phyloP scores from a whole-genome alignment of 2,888 invertebrate genomes.

The Ypsolopha scabrella region DNA sequence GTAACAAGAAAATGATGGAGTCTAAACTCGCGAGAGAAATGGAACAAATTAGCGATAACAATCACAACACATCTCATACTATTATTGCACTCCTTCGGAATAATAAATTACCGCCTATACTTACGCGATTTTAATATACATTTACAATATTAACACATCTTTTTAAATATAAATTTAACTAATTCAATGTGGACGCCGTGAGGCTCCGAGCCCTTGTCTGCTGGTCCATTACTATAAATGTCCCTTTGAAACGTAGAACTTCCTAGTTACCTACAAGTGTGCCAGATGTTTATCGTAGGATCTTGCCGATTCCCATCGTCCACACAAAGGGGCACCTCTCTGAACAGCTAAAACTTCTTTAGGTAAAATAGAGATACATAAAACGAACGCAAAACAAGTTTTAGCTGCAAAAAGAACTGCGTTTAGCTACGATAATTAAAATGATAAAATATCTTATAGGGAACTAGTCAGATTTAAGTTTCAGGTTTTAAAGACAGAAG shows the following conservation, averaged over 20 bases:
- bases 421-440: not conserved
- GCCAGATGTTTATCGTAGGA: conserved; percentile 10
- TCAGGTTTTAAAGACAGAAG: conserved; percentile 18
- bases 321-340: not conserved
- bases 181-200: conserved; percentile 51
- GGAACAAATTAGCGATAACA: conserved; percentile 47
- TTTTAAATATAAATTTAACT: conserved; percentile 64
- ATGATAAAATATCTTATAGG: not conserved
- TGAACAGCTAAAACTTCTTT: not conserved
- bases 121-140: conserved; percentile 53
- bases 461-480: conserved; percentile 6
- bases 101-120: conserved; percentile 57
- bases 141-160: conserved; percentile 68
- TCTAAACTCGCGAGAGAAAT: not conserved
- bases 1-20: conserved; percentile 45
- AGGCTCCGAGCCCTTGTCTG: conserved; percentile 9
- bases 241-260: conserved; percentile 28
- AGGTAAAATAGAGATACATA: not conserved
- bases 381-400: not conserved
- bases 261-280: conserved; percentile 26
- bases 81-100: conserved; percentile 65
- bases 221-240: not conserved
- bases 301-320: not conserved
- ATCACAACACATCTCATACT: conserved; percentile 66
- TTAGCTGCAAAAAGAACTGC: not conserved